Evolutionary conservation across 2,888 invertebrate genomes (phyloP).

Genomic region (Euphydryas editha): DNA sequence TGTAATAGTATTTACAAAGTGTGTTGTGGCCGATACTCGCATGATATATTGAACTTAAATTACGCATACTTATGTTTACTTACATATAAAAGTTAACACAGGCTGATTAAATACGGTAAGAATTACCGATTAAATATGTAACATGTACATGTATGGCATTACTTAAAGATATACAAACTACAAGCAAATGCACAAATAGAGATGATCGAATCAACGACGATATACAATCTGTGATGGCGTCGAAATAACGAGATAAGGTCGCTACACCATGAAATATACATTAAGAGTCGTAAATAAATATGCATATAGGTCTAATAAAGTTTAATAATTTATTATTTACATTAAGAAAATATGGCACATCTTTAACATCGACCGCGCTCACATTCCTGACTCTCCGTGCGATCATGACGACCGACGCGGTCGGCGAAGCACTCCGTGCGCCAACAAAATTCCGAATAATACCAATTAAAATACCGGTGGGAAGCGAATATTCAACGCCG

Average conservation of each 20-base stretch:
- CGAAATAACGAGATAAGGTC: slow-evolving; percentile 50
- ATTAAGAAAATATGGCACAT: slow-evolving; percentile 83
- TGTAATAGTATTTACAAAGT: slow-evolving; percentile 48
- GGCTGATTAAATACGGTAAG: slow-evolving; percentile 43
- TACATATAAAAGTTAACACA: slow-evolving; percentile 44
- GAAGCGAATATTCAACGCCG: slow-evolving; percentile 74
- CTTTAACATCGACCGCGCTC: slow-evolving; percentile 74
- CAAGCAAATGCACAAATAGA: slow-evolving; percentile 80
- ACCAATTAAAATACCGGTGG: slow-evolving; percentile 84
- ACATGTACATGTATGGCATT: slow-evolving; percentile 38
- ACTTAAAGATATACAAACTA: slow-evolving; percentile 58
- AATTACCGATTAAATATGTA: slow-evolving; percentile 35
- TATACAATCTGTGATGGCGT: slow-evolving; percentile 65
- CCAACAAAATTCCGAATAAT: slow-evolving; percentile 65
- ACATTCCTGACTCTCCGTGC: slow-evolving; percentile 35
- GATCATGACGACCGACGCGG: slow-evolving; percentile 41
- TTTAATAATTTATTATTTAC: slow-evolving; percentile 80
- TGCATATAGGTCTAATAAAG: slow-evolving; percentile 70
- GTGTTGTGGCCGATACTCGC: slow-evolving; percentile 46
- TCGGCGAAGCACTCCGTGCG: slow-evolving; percentile 45
- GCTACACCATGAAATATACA: slow-evolving; percentile 51
- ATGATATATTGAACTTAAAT: slow-evolving; percentile 44
- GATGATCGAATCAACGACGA: slow-evolving; percentile 62
- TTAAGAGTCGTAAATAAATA: slow-evolving; percentile 77
- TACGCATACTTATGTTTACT: slow-evolving; percentile 42